A percentile compares a stretch with the other conserved stretches of the same genome.
These are phyloP conservation scores for Cnemophilus loriae DNA, from an alignment of 2,113 vertebrate species.

Conservation along the genomic window DNA sequence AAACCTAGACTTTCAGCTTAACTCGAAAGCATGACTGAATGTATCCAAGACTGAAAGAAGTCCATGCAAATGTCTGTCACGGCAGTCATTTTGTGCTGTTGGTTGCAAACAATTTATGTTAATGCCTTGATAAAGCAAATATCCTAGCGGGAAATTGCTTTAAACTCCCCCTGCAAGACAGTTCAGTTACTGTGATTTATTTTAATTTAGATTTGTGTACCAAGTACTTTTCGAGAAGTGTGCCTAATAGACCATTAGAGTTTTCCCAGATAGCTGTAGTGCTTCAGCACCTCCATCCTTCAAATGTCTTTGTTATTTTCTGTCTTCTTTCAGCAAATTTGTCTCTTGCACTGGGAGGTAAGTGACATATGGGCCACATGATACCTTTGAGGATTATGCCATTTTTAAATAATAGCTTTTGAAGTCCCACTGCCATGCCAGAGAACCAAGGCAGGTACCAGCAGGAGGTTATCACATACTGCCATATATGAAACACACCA, in stretches of 20 bases:
- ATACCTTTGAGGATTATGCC: neutral
- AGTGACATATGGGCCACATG: neutral
- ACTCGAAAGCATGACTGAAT: neutral
- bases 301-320: constrained; percentile 45
- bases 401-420: constrained; percentile 8
- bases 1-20: neutral
- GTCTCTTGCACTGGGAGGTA: neutral
- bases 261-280: constrained; percentile 45
- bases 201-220: constrained; percentile 41
- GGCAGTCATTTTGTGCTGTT: neutral
- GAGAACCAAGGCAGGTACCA: neutral
- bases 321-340: neutral
- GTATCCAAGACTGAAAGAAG: neutral
- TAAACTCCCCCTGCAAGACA: constrained; percentile 10
- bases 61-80: neutral
- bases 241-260: constrained; percentile 51
- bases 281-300: constrained; percentile 64
- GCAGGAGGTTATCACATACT: neutral
- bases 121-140: neutral
- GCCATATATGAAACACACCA: neutral
- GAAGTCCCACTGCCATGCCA: neutral
- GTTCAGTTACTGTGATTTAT: constrained; percentile 46
- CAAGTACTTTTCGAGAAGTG: constrained; percentile 41
- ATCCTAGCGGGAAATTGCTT: constrained; percentile 31
- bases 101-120: neutral